These are phyloP conservation scores for Haliclona indistincta DNA, from an alignment of 37 sponge, comb jelly and placozoan genomes.

Conservation along the genomic window DNA sequence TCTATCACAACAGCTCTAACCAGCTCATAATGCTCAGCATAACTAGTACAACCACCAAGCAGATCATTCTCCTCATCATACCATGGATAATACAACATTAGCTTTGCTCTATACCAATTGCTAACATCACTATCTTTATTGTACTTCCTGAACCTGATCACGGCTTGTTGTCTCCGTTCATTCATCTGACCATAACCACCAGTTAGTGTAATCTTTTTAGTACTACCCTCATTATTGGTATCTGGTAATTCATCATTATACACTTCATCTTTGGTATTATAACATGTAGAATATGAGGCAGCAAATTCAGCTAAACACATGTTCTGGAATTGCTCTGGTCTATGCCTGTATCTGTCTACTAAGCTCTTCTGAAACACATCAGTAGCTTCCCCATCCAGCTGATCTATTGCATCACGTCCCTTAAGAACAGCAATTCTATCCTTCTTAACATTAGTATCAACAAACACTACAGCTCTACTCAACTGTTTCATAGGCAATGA, in stretches of 20 bases:
- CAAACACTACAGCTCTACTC: too few relatives aligned
- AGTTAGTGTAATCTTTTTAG: background rate
- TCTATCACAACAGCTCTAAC: background rate
- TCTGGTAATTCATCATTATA: background rate
- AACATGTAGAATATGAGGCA: background rate
- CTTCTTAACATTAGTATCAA: too few relatives aligned
- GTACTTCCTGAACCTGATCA: background rate
- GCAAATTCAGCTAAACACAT: conserved; percentile 11
- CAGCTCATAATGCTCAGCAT: conserved; percentile 1
- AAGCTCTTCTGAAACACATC: conserved; percentile 9
- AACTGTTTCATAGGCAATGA: too few relatives aligned
- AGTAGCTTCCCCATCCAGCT: background rate
- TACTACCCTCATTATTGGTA: background rate
- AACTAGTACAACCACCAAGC: conserved; percentile 1
- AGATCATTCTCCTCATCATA: conserved; percentile 2
- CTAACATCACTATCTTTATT: background rate
- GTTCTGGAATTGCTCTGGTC: too few relatives aligned
- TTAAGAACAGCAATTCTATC: too few relatives aligned
- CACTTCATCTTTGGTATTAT: background rate
- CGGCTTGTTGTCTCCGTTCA: background rate
- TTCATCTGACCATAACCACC: conserved; percentile 11
- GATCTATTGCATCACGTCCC: too few relatives aligned
- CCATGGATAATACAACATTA: conserved; percentile 7
- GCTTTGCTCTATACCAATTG: background rate
- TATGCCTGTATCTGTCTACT: background rate